Conservation (phyloP, 2,888 invertebrate genomes). For the Drosophila basisetae region DNA sequence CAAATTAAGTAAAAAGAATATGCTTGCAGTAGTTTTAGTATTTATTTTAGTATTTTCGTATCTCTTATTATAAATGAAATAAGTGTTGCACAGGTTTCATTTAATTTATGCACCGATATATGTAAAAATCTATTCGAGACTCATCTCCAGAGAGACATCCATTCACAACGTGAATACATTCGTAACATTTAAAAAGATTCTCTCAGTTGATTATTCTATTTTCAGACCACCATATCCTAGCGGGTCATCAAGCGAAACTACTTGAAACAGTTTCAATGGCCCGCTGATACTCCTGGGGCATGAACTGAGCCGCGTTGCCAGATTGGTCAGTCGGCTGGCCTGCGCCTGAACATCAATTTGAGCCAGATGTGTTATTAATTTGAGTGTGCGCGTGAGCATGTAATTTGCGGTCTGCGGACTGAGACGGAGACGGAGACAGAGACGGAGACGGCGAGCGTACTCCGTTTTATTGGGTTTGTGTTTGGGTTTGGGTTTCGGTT, state of each 20-base stretch:
- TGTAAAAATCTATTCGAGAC: too few species aligned
- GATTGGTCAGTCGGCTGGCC: slow-evolving; percentile 5
- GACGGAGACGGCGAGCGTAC: slow-evolving; percentile 2
- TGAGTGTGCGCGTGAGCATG: slow-evolving; percentile 83
- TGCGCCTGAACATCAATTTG: slow-evolving; percentile 47
- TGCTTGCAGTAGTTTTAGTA: background rate
- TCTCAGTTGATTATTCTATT: background rate
- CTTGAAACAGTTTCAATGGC: background rate
- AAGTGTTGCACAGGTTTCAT: background rate
- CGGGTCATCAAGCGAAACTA: background rate
- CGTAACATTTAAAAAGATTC: background rate
- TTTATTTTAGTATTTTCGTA: background rate
- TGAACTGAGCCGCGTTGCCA: slow-evolving; percentile 12
- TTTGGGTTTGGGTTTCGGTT: background rate
- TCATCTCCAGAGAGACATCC: too few species aligned
- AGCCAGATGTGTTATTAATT: slow-evolving; percentile 84
- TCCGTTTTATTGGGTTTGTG: slow-evolving; percentile 12
- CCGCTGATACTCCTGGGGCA: slow-evolving; percentile 3
- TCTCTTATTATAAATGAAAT: background rate
- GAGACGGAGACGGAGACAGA: background rate
- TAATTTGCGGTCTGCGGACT: slow-evolving; percentile 70
- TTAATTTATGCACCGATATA: background rate
- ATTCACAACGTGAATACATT: too few species aligned
- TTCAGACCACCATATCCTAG: background rate
- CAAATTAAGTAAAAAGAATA: background rate